These are phyloP conservation scores for Pantherophis alleghaniensis DNA, from an alignment of 2,797 vertebrate genomes.

Conservation along the genomic window DNA sequence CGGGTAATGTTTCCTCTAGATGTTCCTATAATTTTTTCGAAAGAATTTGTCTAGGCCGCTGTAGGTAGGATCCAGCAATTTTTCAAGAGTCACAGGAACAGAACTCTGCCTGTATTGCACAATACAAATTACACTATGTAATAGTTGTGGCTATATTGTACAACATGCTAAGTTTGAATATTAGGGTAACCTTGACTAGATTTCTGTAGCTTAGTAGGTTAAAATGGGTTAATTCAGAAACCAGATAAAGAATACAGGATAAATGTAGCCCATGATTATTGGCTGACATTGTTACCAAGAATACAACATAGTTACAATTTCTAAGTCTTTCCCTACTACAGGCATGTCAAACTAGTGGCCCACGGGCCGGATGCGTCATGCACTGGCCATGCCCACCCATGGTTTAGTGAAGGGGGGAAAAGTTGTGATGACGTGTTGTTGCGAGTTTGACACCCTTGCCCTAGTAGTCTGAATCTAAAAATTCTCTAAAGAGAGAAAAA, in stretches of 20 bases:
- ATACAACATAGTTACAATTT: not conserved
- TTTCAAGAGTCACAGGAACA: not conserved
- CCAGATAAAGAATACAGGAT: not conserved
- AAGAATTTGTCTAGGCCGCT: not conserved
- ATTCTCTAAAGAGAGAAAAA: not conserved
- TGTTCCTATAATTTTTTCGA: not conserved
- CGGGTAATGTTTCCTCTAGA: not conserved
- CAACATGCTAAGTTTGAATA: not conserved
- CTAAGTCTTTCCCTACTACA: not conserved
- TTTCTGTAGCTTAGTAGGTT: not conserved
- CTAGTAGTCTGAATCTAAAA: not conserved
- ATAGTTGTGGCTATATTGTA: not conserved
- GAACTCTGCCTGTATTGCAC: not conserved
- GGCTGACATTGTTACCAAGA: not conserved
- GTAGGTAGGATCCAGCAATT: not conserved
- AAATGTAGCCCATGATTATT: not conserved
- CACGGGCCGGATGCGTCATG: accelerated
- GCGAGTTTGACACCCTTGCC: no score
- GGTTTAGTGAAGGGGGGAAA: no score
- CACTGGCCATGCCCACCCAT: no score
- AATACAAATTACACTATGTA: not conserved
- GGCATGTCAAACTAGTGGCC: no score
- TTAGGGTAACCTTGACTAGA: not conserved
- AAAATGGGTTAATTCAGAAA: not conserved
- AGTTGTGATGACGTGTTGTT: no score